Percentiles rank a stretch among this genome's conserved stretches.
Evolutionary conservation across 2,113 vertebrate genomes (phyloP).

Genomic region (Alosa alosa): DNA sequence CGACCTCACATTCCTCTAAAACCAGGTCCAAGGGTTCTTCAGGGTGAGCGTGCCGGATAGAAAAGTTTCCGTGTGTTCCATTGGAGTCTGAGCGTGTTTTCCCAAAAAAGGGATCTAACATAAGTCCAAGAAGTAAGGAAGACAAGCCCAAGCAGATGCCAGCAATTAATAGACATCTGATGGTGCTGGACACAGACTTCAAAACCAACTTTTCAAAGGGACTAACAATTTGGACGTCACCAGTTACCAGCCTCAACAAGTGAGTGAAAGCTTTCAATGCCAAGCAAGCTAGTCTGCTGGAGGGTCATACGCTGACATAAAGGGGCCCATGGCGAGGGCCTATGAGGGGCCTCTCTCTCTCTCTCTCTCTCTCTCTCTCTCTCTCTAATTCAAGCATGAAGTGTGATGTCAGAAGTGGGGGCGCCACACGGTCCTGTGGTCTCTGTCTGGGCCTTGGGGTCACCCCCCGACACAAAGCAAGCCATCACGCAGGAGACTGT

Average conservation of each 20-base stretch:
- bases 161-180: background rate
- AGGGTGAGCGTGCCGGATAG: background rate
- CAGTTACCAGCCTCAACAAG: slow-evolving; percentile 17
- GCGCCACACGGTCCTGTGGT: slow-evolving; percentile 12
- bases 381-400: slow-evolving; percentile 31
- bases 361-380: background rate
- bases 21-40: background rate
- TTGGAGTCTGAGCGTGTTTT: background rate
- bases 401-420: slow-evolving; percentile 8
- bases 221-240: too few relatives aligned
- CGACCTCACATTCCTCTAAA: background rate
- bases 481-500: slow-evolving; percentile 20
- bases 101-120: background rate
- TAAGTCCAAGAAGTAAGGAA: too few relatives aligned
- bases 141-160: background rate
- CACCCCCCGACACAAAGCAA: slow-evolving; percentile 20
- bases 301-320: slow-evolving; percentile 6
- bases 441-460: slow-evolving; percentile 5
- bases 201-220: background rate
- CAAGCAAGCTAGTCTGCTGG: slow-evolving; percentile 41
- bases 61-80: background rate
- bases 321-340: slow-evolving; percentile 18
- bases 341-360: slow-evolving; percentile 10
- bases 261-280: slow-evolving; percentile 50
- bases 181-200: background rate